Evolutionary conservation across 2,888 invertebrate genomes (phyloP), one percentile per base, ranked within the genome.

Genomic region (Erpobdella octoculata): DNA sequence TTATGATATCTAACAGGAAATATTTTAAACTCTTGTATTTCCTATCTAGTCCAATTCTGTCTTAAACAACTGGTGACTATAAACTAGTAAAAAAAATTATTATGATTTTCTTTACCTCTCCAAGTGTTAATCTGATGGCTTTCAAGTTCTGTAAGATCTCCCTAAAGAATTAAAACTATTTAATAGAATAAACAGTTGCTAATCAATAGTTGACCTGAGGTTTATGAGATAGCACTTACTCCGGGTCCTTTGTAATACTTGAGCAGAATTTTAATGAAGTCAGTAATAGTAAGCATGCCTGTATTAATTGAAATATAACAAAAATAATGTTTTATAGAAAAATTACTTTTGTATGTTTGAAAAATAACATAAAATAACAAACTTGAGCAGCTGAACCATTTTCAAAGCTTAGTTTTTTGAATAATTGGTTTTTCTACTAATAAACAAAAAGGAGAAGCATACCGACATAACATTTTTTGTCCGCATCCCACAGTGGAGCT

Each of bases 251-350:
- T 71, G 58, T 71, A 71, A 46, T 71, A 71, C 33, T 37, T 62
- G 21, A 46, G 66, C n/a, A 71, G 58, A 53, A 71, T 71, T 67
- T 66, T 46, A 12, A 71, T 71, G 38, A 71, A 71, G 67, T 71
- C 71, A 5, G 71, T 71, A n/a, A 71, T 66, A 18, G 71, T 71
- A 36, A 71, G 66, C 71, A 71, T 71, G 35, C 71, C 71, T 71
- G 62, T 12, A n/a, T n/a, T n/a, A 53, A 53, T 53, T 53, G 41
- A 9, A 25, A 25, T 53, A 25, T 8, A 53, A 25, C n/a, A 41
- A 41, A 41, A 41, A 41, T 12, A 25, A 25, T 25, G 21, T 18
- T 1, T 53, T 53, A 5, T 53, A 3, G 28, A 3, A 25, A 18
- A 53, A 53, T 53, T n/a, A 53, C 9, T 41, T n/a, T n/a, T n/a